Evolutionary conservation across 1,140 invertebrate genomes (phyloP), one percentile per base, ranked within the genome.

Genomic region (Drosophila tani): DNA sequence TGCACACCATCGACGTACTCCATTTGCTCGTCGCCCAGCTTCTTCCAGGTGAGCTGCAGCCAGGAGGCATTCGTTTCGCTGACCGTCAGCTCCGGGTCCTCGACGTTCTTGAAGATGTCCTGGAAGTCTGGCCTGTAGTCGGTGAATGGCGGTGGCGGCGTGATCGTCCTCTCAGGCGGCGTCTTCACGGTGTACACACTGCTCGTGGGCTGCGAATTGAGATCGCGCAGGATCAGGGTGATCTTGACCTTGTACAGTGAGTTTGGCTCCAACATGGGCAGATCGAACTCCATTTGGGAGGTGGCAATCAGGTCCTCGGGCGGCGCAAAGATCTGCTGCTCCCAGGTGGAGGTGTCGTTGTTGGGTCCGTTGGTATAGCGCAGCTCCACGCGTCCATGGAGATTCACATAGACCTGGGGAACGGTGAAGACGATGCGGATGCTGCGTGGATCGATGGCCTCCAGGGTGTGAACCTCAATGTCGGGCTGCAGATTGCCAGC

Each of bases 191-290:
- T 95, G 60, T 96, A 96, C 2, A 97, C 94, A 62, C 95, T 94
- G 82, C 97, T 97, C 8, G 95, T 94, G 0, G 96, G 96, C 59
- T 95, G 95, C 46, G 96, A 96, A 6, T 95, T 94, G 1, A 97
- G 81, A 77, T 97, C 96, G 50, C 95, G 94, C 17, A 97, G 92
- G 19, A 96, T 95, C 2, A 97, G 94, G 15, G 95, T 95, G 2
- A 97, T 96, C 92, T 96, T 95, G 3, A 98, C 95, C 91, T 95
- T 96, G 86, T 98, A 98, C 27, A 95, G 94, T 0, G 97, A 97
- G 49, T 96, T 95, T 0, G 97, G 95, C 82, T 96, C 94, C n/a
- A 98, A 92, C 24, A 95, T 95, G 12, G 95, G 94, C 17, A 98
- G 88, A 76, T 97, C 95, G 91, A 98, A 97, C 87, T 98, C 97